Conservation (phyloP, 2,113 vertebrate species). For the Rhinoderma darwinii region DNA sequence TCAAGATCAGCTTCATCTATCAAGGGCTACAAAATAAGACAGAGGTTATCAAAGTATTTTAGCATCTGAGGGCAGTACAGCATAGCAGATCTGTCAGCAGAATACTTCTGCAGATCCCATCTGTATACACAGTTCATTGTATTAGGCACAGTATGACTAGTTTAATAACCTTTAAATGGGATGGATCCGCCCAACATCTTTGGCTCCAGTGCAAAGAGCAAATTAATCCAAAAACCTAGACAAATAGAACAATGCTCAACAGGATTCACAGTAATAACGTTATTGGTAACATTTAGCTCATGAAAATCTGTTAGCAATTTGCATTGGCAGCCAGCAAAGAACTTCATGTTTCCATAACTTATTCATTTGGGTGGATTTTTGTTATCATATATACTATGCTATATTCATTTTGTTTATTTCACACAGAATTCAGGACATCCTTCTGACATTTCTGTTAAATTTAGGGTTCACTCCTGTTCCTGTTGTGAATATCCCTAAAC, state of each 20-base stretch:
- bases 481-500: not conserved
- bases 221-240: conserved; percentile 12
- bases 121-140: not conserved
- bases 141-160: conserved; percentile 10
- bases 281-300: not conserved
- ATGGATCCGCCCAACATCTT: conserved; percentile 34
- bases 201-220: not conserved
- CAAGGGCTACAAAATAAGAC: not conserved
- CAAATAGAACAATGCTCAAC: not conserved
- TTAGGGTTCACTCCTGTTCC: not conserved
- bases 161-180: conserved; percentile 24
- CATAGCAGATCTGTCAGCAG: not conserved
- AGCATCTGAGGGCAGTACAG: not conserved
- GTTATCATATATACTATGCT: not conserved
- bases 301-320: conserved; percentile 49
- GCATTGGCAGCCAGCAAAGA: not conserved
- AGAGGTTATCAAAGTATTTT: not conserved
- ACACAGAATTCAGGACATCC: not conserved
- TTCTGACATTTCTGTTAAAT: not conserved
- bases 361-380: conserved; percentile 9
- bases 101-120: not conserved
- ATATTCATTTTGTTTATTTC: not conserved
- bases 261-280: conserved; percentile 1
- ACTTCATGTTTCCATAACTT: conserved; percentile 19
- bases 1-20: not conserved